A percentile compares a stretch with the other conserved stretches of the same genome.
Conservation (phyloP, 2,113 vertebrate genomes). For the Alethe diademata region DNA sequence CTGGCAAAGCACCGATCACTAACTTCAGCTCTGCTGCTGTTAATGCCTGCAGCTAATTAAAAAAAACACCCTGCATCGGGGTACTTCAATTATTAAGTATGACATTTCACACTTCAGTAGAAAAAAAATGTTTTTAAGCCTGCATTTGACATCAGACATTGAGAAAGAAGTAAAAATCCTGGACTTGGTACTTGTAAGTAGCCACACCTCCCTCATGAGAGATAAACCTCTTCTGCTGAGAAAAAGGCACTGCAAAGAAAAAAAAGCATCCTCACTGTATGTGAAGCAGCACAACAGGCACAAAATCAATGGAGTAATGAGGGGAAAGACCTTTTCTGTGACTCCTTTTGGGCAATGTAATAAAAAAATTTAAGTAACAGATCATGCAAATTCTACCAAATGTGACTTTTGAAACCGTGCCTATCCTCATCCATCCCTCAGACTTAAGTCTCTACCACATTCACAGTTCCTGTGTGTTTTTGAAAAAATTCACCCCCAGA, state of each 20-base stretch:
- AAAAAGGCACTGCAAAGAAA: neutral
- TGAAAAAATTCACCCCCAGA: neutral
- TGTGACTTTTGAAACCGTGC: rapidly evolving
- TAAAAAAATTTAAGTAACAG: neutral
- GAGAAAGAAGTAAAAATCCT: neutral
- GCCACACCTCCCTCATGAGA: neutral
- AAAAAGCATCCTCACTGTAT: neutral
- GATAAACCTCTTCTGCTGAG: neutral
- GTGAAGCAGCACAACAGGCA: neutral
- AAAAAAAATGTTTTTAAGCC: neutral
- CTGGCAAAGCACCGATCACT: neutral
- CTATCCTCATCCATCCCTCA: neutral
- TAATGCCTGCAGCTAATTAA: too few relatives aligned
- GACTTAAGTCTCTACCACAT: neutral
- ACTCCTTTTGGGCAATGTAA: neutral
- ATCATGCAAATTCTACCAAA: neutral
- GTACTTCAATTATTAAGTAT: rapidly evolving
- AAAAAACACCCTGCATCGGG: neutral
- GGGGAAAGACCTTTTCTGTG: neutral
- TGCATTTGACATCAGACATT: neutral
- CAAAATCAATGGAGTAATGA: neutral
- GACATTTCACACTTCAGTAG: neutral
- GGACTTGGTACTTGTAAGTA: neutral
- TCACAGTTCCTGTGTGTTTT: neutral
- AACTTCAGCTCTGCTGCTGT: neutral